Evolutionary conservation across 2,888 invertebrate species (phyloP).

Genomic region (Cyclophora punctaria): DNA sequence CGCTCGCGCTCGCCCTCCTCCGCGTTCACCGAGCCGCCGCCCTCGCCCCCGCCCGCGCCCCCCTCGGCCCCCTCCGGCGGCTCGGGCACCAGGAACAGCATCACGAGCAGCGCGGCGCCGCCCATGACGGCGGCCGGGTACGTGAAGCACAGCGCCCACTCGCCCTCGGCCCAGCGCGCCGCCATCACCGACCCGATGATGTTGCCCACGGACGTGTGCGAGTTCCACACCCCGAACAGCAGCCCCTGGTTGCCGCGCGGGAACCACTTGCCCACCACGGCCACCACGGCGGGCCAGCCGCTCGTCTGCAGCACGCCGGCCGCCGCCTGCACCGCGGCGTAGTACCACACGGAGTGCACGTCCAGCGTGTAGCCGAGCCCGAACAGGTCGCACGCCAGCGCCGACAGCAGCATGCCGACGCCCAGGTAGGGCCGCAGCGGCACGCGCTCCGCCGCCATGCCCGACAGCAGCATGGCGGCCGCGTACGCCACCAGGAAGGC

Average conservation of each 20-base stretch:
- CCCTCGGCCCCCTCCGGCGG: constrained; percentile 72
- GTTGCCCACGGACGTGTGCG: constrained; percentile 96
- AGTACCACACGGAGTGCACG: constrained; percentile 89
- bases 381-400: constrained; percentile 89
- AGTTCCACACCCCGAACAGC: constrained; percentile 98
- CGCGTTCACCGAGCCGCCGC: constrained; percentile 37
- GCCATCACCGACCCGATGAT: constrained; percentile 93
- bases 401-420: constrained; percentile 91
- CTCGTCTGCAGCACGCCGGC: constrained; percentile 94
- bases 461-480: constrained; percentile 89
- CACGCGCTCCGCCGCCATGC: constrained; percentile 93
- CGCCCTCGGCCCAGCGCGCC: constrained; percentile 85
- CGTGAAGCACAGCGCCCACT: constrained; percentile 95
- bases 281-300: constrained; percentile 97
- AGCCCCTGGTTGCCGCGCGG: constrained; percentile 92
- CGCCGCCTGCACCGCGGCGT: constrained; percentile 75
- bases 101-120: constrained; percentile 80
- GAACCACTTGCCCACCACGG: constrained; percentile 97
- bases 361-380: constrained; percentile 88
- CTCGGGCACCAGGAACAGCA: constrained; percentile 89
- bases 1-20: constrained; percentile 71
- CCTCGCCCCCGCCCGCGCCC: neutral
- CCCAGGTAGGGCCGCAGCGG: constrained; percentile 94
- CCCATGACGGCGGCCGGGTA: constrained; percentile 90
- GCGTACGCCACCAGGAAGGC: constrained; percentile 95